Percentiles rank a stretch among this genome's conserved stretches.
Conservation (phyloP, 2,888 invertebrate species). For the Isotomurus palustris region DNA sequence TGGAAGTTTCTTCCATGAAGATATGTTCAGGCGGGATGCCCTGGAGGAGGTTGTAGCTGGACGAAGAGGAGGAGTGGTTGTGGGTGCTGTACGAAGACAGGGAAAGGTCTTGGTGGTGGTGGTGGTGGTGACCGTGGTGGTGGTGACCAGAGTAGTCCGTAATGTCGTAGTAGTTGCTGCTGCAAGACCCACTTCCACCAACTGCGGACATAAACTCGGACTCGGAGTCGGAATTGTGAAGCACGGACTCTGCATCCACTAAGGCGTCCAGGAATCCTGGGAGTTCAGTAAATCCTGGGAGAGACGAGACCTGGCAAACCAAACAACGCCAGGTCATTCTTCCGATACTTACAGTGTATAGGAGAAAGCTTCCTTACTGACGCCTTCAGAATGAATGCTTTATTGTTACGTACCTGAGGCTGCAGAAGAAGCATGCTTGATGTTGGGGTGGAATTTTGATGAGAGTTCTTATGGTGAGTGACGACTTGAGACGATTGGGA, state of each 20-base stretch:
- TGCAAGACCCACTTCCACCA: slow-evolving; percentile 51
- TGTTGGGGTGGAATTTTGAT: slow-evolving; percentile 50
- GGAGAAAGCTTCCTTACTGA: background rate
- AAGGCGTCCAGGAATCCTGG: slow-evolving; percentile 46
- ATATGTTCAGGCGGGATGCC: slow-evolving; percentile 34
- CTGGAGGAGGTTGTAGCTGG: slow-evolving; percentile 12
- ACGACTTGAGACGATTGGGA: background rate
- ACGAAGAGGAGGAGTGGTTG: slow-evolving; percentile 14
- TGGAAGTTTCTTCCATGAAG: slow-evolving; percentile 46
- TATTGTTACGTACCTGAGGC: slow-evolving; percentile 66
- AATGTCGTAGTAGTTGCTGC: slow-evolving; percentile 67
- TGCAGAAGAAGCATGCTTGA: slow-evolving; percentile 91
- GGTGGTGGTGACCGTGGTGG: slow-evolving; percentile 51
- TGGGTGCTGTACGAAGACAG: slow-evolving; percentile 28
- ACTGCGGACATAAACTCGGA: slow-evolving; percentile 38
- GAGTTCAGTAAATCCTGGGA: slow-evolving; percentile 46
- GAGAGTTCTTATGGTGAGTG: slow-evolving; percentile 37
- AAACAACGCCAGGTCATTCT: no score
- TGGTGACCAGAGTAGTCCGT: slow-evolving; percentile 45
- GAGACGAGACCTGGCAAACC: slow-evolving; percentile 17
- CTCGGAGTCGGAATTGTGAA: slow-evolving; percentile 44
- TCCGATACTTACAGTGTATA: background rate
- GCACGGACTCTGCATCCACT: slow-evolving; percentile 45
- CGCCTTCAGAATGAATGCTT: background rate
- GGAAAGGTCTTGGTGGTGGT: slow-evolving; percentile 49